A percentile compares a stretch with the other conserved stretches of the same genome.
Conservation (phyloP, 1,140 invertebrate species). For the Musca vetustissima region DNA sequence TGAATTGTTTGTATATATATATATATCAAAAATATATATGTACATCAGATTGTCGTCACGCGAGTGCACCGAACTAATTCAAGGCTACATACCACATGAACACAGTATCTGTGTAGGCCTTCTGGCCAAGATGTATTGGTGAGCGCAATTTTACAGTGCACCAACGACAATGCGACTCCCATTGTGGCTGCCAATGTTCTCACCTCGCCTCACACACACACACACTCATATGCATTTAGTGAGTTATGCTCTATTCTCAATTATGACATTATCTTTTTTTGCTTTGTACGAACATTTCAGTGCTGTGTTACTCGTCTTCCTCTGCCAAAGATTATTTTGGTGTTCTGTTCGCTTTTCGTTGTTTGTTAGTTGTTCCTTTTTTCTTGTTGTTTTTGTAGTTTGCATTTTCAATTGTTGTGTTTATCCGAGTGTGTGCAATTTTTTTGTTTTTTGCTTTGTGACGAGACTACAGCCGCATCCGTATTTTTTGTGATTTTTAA, state of each 20-base stretch:
- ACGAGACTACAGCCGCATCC: too few relatives aligned
- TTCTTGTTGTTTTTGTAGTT: too few relatives aligned
- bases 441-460: too few relatives aligned
- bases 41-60: conserved; percentile 29
- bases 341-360: not conserved
- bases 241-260: not conserved
- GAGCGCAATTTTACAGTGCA: not conserved
- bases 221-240: not conserved
- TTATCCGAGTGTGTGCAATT: too few relatives aligned
- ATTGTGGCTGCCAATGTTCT: not conserved
- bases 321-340: conserved; percentile 7
- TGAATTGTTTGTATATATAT: conserved; percentile 27
- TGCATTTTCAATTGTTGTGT: too few relatives aligned
- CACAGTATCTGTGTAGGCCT: conserved; percentile 18
- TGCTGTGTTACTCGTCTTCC: not conserved
- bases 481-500: too few relatives aligned
- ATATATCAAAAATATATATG: conserved; percentile 13
- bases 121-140: not conserved
- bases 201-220: not conserved
- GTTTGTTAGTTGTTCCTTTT: not conserved
- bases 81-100: conserved; percentile 53
- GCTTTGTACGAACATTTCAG: too few relatives aligned
- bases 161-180: not conserved
- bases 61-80: conserved; percentile 56
- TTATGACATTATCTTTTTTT: conserved; percentile 10